Base-by-base conservation (phyloP, 2,113 vertebrate species). In the Elaphurus davidianus region DNA sequence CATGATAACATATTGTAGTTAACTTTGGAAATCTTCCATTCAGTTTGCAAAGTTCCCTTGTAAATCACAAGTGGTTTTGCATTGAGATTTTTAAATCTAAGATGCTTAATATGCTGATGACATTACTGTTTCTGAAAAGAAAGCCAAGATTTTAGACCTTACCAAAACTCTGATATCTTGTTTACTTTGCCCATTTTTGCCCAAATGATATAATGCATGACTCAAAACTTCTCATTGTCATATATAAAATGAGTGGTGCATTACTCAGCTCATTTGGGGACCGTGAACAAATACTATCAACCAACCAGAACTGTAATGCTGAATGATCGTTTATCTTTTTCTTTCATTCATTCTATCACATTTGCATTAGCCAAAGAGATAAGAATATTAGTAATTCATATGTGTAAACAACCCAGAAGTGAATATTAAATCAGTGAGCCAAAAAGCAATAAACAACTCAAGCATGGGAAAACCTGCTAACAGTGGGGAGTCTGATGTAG, bases 351-450 rank as follows among this genome's bases (percentile, higher is more conserved):
- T 36, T 95, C 74, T 97, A n/a, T 95, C 52, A 94, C 81, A 74
- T 96, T 96, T 97, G 86, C 97, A 98, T 98, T 98, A 98, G 96
- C 98, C 98, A 98, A 98, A 98, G 98, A 98, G 87, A 92, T 91
- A 96, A 98, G 83, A 90, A 92, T 62, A 97, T 97, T 93, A 96
- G 96, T 91, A 93, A 97, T 87, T 91, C 96, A 67, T 96, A 92
- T 90, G 64, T 98, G 83, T 98, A 85, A 97, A 90, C 84, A 94
- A 90, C 83, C 97, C 89, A 81, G 67, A 98, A 91, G 45, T 96
- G 97, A 98, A 89, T 93, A 91, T 94, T 87, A 93, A 97, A 82
- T 94, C 96, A 85, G 89, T 97, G 89, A 98, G 91, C 96, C 96
- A 97, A 97, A 96, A 98, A 97, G 96, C 97, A 98, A 97, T 97